Evolutionary conservation across 2,797 vertebrate species (phyloP).

Genomic region (Vultur gryphus): DNA sequence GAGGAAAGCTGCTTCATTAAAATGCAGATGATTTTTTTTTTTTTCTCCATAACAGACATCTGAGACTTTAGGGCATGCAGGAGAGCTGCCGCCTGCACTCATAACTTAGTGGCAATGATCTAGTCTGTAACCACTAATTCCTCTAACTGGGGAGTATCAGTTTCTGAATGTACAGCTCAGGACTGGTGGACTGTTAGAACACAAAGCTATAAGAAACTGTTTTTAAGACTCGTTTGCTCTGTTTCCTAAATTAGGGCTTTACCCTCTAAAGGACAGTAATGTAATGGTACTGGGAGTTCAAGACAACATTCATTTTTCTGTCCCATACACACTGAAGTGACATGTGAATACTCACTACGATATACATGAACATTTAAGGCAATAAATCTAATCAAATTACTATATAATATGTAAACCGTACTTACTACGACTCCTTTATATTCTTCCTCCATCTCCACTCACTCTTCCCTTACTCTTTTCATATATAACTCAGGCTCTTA

Average conservation of each 20-base stretch:
- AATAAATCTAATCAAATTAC: neutral
- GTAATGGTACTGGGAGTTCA: neutral
- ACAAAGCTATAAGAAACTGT: neutral
- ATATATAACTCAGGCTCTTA: neutral
- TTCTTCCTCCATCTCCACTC: neutral
- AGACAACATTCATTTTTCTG: neutral
- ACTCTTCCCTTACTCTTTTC: neutral
- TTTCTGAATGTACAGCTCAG: neutral
- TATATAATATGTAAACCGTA: neutral
- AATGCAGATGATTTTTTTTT: neutral
- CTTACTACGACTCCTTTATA: neutral
- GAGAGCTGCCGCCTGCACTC: neutral
- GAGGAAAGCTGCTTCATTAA: neutral
- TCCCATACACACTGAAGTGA: neutral
- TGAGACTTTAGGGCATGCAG: rapidly evolving
- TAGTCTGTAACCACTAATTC: neutral
- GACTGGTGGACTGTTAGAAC: neutral
- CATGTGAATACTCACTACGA: neutral
- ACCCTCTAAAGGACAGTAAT: neutral
- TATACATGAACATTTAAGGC: neutral
- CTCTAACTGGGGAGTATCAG: neutral
- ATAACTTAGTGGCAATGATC: neutral
- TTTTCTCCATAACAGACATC: neutral
- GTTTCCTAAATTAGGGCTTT: neutral
- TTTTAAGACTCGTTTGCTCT: neutral